Evolutionary conservation across 2,113 vertebrate genomes (phyloP).

Genomic region (Lophura nycthemera): DNA sequence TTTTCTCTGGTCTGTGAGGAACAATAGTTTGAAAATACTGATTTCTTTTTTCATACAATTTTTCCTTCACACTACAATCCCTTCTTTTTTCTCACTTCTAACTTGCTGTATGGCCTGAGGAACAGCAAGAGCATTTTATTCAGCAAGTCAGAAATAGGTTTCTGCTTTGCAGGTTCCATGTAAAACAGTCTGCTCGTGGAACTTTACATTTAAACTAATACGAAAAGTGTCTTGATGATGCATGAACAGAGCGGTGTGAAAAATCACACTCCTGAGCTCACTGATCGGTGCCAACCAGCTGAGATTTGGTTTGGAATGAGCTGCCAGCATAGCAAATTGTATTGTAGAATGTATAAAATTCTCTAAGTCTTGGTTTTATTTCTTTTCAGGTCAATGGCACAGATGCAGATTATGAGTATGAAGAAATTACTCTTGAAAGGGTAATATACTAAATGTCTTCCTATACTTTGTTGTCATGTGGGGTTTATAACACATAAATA

Average conservation of each 20-base stretch:
- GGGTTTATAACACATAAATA: background rate
- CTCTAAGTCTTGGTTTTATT: constrained; percentile 2
- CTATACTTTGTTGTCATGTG: background rate
- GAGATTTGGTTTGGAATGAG: background rate
- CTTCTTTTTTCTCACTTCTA: background rate
- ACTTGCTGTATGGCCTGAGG: background rate
- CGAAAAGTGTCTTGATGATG: background rate
- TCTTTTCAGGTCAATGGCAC: constrained; percentile 91
- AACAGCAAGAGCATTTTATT: background rate
- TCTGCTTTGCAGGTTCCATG: background rate
- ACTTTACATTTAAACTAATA: background rate
- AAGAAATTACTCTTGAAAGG: constrained; percentile 98
- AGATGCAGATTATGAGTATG: constrained; percentile 96
- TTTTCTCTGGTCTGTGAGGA: background rate
- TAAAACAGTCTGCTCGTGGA: background rate
- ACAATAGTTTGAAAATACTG: background rate
- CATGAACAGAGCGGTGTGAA: background rate
- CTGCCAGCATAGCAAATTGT: background rate
- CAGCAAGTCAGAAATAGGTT: background rate
- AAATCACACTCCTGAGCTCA: background rate
- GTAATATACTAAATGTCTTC: constrained; percentile 73
- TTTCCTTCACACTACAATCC: background rate
- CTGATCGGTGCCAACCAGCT: background rate
- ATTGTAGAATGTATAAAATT: background rate
- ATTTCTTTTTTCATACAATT: background rate